phyloP scores from a whole-genome alignment of 2,888 invertebrate species.

The Volucella inanis region DNA sequence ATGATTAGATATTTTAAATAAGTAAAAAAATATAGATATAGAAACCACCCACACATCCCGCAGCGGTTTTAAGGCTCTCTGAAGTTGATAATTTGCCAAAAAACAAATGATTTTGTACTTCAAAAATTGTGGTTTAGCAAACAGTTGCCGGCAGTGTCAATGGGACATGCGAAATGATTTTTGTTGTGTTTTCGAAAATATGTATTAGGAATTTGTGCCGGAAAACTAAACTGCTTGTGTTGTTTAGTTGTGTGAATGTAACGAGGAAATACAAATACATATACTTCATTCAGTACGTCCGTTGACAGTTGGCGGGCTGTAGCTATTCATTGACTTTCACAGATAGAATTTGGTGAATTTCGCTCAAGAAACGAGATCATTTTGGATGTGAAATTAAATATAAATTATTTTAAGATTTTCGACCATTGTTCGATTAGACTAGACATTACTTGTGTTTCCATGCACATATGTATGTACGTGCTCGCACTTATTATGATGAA shows the following conservation, averaged over 20 bases:
- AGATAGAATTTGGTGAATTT: slow-evolving; percentile 3
- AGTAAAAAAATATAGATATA: not conserved
- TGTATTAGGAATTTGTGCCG: slow-evolving; percentile 18
- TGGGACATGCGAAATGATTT: slow-evolving; percentile 8
- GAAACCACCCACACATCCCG: slow-evolving; percentile 37
- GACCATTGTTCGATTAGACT: too few relatives aligned
- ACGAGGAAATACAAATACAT: slow-evolving; percentile 23
- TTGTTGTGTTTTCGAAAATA: not conserved
- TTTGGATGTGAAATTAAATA: not conserved
- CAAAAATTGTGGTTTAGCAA: slow-evolving; percentile 39
- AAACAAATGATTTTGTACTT: slow-evolving; percentile 58
- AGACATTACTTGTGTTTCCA: too few relatives aligned
- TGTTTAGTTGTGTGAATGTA: slow-evolving; percentile 43
- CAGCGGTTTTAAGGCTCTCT: slow-evolving; percentile 13
- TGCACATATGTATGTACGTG: too few relatives aligned
- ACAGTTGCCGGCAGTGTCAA: slow-evolving; percentile 51
- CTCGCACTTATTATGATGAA: too few relatives aligned
- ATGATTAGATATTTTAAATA: slow-evolving; percentile 32
- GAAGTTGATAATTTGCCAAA: slow-evolving; percentile 49
- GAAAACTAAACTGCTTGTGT: not conserved
- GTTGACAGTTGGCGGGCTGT: slow-evolving; percentile 28
- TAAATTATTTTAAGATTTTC: too few relatives aligned
- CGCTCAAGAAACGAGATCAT: slow-evolving; percentile 23
- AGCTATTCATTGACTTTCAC: not conserved
- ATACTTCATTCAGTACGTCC: slow-evolving; percentile 9